Percentiles rank a stretch among this genome's conserved stretches.
Evolutionary conservation across 2,113 vertebrate genomes (phyloP).

Genomic region (Aegithalos caudatus): DNA sequence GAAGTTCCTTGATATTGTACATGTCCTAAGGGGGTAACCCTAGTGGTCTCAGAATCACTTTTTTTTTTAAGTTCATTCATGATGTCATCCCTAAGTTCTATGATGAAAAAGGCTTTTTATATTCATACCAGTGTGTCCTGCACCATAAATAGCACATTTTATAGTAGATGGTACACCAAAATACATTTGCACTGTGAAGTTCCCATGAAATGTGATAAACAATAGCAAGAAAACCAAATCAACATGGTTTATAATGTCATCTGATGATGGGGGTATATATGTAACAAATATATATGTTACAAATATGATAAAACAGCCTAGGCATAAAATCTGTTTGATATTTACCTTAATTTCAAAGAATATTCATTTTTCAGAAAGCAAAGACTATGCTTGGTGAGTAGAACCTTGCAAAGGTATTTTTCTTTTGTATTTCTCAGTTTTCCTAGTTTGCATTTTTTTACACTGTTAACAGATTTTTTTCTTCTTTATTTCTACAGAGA

Average conservation of each 20-base stretch:
- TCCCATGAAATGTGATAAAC: not conserved
- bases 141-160: not conserved
- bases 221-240: not conserved
- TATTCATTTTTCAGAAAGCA: not conserved
- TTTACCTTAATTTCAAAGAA: not conserved
- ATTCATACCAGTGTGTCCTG: not conserved
- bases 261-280: not conserved
- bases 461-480: slow-evolving; percentile 61
- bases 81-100: not conserved
- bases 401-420: not conserved
- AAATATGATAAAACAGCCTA: not conserved
- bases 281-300: not conserved
- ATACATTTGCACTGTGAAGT: not conserved
- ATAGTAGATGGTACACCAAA: not conserved
- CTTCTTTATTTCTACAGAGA: slow-evolving; percentile 67
- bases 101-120: not conserved
- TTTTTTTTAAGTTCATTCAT: not conserved
- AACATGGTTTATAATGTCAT: not conserved
- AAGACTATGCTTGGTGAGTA: not conserved
- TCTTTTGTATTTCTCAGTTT: slow-evolving; percentile 18
- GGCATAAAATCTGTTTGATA: not conserved
- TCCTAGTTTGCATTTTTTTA: slow-evolving; percentile 37
- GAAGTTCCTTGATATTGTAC: not conserved
- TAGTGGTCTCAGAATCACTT: not conserved
- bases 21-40: not conserved